phyloP scores from a whole-genome alignment of 2,113 vertebrate genomes.

The Eurypyga helias region DNA sequence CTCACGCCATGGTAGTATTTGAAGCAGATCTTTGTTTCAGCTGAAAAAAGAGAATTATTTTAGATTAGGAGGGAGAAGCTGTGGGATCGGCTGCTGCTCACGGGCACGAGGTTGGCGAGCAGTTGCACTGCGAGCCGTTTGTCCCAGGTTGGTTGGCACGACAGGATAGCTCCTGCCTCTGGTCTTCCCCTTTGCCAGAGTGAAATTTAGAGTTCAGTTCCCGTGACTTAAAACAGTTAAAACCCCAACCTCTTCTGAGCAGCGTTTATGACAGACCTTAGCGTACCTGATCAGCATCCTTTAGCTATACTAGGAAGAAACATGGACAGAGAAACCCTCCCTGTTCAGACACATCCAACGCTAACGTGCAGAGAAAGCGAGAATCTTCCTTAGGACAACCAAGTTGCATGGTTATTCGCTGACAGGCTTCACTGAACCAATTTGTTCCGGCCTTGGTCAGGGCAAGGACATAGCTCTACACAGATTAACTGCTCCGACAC shows the following conservation, averaged over 20 bases:
- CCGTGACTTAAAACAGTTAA: neutral
- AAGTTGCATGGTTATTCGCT: neutral
- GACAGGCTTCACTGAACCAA: neutral
- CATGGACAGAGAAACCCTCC: neutral
- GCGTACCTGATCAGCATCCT: neutral
- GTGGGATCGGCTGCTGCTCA: neutral
- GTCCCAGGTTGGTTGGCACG: neutral
- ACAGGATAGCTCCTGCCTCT: neutral
- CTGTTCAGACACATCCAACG: neutral
- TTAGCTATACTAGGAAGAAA: neutral
- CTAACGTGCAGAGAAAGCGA: neutral
- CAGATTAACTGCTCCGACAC: neutral
- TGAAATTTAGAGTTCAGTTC: neutral
- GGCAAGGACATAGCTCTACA: neutral
- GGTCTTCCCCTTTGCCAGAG: neutral
- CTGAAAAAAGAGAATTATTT: slow-evolving; percentile 73
- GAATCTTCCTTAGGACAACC: neutral
- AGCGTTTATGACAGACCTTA: neutral
- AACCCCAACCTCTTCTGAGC: neutral
- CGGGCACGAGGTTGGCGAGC: neutral
- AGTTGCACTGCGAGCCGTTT: neutral
- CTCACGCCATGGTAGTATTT: slow-evolving; percentile 96
- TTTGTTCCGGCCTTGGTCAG: neutral
- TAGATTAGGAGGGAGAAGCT: neutral
- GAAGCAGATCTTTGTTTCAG: slow-evolving; percentile 97